Evolutionary conservation across 1,140 invertebrate species (phyloP).

Genomic region (Vanessa tameamea): DNA sequence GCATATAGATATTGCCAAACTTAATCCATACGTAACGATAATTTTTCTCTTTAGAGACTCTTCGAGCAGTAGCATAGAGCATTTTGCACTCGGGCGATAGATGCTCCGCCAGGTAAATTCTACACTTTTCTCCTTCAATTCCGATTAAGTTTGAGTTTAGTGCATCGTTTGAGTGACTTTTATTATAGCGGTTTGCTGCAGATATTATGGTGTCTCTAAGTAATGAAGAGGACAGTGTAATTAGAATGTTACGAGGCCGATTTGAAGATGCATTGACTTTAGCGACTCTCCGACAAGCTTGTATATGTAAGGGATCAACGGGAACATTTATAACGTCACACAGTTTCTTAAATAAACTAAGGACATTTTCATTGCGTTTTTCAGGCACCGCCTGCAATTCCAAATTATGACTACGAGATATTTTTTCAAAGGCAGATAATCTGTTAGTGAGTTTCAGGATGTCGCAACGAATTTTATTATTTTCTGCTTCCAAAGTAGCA

Average conservation of each 20-base stretch:
- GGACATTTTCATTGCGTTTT: constrained; percentile 10
- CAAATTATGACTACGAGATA: constrained; percentile 11
- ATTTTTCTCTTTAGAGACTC: constrained; percentile 10
- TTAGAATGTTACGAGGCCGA: constrained; percentile 14
- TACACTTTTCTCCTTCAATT: neutral
- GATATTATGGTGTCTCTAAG: constrained; percentile 12
- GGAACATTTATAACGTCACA: constrained; percentile 6
- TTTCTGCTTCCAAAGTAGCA: constrained; percentile 3
- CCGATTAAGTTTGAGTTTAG: constrained; percentile 3
- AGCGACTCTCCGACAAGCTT: constrained; percentile 9
- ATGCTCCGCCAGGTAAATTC: neutral
- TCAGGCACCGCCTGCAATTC: constrained; percentile 15
- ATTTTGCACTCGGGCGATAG: constrained; percentile 5
- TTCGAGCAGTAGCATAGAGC: neutral
- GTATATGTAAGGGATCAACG: constrained; percentile 6
- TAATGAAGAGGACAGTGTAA: constrained; percentile 7
- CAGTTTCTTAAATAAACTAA: constrained; percentile 9
- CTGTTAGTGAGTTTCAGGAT: neutral
- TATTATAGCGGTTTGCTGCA: constrained; percentile 9
- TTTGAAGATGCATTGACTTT: constrained; percentile 12
- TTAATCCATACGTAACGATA: constrained; percentile 10
- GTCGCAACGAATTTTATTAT: constrained; percentile 8
- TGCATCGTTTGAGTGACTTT: neutral
- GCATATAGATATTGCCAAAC: constrained; percentile 9
- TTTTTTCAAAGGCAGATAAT: constrained; percentile 5